Evolutionary conservation across 2,888 invertebrate species (phyloP).

Genomic region (Tenodera sinensis): DNA sequence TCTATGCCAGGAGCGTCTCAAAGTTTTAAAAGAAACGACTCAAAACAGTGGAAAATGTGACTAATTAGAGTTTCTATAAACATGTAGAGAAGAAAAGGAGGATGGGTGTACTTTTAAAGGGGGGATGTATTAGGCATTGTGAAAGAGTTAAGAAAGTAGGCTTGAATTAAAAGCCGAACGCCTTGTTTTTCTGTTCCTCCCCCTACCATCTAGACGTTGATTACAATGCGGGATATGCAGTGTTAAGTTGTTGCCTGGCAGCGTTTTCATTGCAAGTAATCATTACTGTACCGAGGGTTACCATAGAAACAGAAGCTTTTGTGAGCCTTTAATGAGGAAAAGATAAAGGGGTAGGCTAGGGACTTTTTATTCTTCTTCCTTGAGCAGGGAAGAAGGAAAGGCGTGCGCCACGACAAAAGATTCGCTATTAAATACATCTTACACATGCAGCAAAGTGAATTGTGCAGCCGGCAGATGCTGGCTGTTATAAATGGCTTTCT

Average conservation of each 20-base stretch:
- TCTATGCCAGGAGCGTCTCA: no score
- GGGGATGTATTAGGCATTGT: no score
- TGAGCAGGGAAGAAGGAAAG: not conserved
- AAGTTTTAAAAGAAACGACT: no score
- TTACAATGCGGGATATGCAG: slow-evolving; percentile 7
- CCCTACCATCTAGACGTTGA: not conserved
- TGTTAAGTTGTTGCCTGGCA: not conserved
- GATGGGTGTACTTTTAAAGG: no score
- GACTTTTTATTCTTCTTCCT: not conserved
- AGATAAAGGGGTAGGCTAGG: slow-evolving; percentile 1
- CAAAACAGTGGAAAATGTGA: no score
- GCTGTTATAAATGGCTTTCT: not conserved
- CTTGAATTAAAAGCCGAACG: not conserved
- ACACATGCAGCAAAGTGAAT: slow-evolving; percentile 1
- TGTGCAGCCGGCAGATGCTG: slow-evolving; percentile 4
- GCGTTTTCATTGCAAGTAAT: not conserved
- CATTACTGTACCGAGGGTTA: slow-evolving; percentile 1
- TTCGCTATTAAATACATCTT: slow-evolving; percentile 3
- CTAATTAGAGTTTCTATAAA: no score
- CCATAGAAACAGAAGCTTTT: slow-evolving; percentile 23
- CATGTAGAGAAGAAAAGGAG: no score
- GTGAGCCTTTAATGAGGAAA: slow-evolving; percentile 30
- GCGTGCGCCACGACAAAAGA: not conserved
- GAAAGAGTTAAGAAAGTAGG: not conserved
- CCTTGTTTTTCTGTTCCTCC: not conserved